Percentiles rank a stretch among this genome's conserved stretches.
phyloP scores from a whole-genome alignment of 2,888 invertebrate genomes.

The Trissolcus japonicus region DNA sequence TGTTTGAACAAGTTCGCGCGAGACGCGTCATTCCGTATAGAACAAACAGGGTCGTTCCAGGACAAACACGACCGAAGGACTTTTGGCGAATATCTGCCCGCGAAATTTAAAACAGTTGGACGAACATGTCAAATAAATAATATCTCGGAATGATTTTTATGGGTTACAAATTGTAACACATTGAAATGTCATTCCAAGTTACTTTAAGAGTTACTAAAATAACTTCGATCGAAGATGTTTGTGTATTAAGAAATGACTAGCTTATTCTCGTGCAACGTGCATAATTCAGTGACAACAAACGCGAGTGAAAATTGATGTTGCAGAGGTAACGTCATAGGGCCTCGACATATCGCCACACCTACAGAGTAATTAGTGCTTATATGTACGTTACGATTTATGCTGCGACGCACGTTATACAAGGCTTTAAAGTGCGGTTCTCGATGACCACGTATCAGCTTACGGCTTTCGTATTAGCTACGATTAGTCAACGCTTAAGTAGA shows the following conservation, averaged over 20 bases:
- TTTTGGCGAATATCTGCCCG: constrained; percentile 3
- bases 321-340: constrained; percentile 49
- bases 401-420: constrained; percentile 62
- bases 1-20: constrained; percentile 56
- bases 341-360: constrained; percentile 57
- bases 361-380: constrained; percentile 66
- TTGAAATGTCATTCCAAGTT: too few species aligned
- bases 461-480: constrained; percentile 58
- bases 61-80: constrained; percentile 13
- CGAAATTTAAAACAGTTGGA: constrained; percentile 5
- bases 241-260: constrained; percentile 49
- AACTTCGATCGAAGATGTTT: constrained; percentile 8
- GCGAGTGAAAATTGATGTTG: constrained; percentile 54
- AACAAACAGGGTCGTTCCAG: constrained; percentile 44
- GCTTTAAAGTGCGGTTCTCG: constrained; percentile 62
- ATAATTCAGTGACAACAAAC: constrained; percentile 53
- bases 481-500: constrained; percentile 58
- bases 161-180: too few species aligned
- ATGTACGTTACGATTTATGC: constrained; percentile 65
- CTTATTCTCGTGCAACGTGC: constrained; percentile 48
- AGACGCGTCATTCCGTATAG: constrained; percentile 37
- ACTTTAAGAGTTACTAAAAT: too few species aligned
- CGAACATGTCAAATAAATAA: neutral
- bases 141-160: too few species aligned
- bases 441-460: constrained; percentile 60